A percentile compares a stretch with the other conserved stretches of the same genome.
Conservation (phyloP, 2,797 vertebrate species). For the Acanthopagrus latus region DNA sequence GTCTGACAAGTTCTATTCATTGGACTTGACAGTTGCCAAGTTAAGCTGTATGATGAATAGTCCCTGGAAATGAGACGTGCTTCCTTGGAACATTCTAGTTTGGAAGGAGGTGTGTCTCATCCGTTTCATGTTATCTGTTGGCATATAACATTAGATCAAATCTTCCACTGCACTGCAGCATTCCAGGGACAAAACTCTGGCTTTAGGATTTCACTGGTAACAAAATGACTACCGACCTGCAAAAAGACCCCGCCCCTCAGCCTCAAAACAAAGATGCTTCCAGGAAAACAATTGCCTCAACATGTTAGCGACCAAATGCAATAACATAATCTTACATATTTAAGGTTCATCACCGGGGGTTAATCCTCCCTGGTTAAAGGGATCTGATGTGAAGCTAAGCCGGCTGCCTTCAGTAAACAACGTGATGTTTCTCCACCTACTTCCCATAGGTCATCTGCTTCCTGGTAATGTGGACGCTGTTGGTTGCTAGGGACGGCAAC, state of each 20-base stretch:
- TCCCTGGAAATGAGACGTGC: not conserved
- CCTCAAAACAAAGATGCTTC: slow-evolving; percentile 53
- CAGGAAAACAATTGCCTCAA: slow-evolving; percentile 61
- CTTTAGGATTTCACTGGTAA: not conserved
- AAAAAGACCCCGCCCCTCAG: not conserved
- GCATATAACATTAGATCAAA: no score
- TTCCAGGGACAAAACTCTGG: not conserved
- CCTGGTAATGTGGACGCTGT: slow-evolving; percentile 31
- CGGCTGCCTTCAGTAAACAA: slow-evolving; percentile 71
- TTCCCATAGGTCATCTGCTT: slow-evolving; percentile 23
- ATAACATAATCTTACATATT: slow-evolving; percentile 76
- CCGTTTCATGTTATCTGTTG: no score
- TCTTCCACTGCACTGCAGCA: not conserved
- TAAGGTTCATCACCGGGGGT: slow-evolving; percentile 59
- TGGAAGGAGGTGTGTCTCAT: not conserved
- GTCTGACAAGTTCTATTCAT: slow-evolving; percentile 3
- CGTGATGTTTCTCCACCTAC: slow-evolving; percentile 38
- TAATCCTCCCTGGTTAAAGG: slow-evolving; percentile 78
- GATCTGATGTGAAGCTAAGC: slow-evolving; percentile 70
- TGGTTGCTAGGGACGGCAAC: slow-evolving; percentile 41
- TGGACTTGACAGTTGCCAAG: not conserved
- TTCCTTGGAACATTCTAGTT: not conserved
- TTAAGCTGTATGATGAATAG: not conserved
- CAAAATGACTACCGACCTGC: not conserved
- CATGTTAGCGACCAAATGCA: slow-evolving; percentile 52